Evolutionary conservation across 2,797 vertebrate species (phyloP), one percentile per base, ranked within the genome.

Genomic region (Chlorospingus semifuscus): DNA sequence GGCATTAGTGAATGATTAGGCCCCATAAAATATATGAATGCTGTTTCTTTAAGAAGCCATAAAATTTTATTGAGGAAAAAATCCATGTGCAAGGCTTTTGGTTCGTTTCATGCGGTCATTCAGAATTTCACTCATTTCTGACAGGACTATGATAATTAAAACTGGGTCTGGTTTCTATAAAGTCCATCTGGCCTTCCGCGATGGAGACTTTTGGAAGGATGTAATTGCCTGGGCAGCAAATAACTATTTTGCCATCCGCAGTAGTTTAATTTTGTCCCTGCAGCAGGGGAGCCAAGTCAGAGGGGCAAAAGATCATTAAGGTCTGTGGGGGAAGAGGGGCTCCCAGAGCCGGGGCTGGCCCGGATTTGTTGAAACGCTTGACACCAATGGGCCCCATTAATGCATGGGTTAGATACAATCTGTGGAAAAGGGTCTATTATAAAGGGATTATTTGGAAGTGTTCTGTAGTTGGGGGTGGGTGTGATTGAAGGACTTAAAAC

Each of bases 81-180:
- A 93, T 96, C 95, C 87, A 83, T 47, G 85, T 53, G 93, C 53
- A 79, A 85, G 95, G 95, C 75, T 85, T 88, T 93, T 32, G 92
- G 89, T 94, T 93, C 88, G 83, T 95, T 95, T 94, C 92, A 94
- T 93, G 94, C 93, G 85, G 95, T 92, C 96, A 93, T 92, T 97
- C 97, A 85, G 95, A 96, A 98, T 98, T 97, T 93, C 95, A 87
- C 96, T 95, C 94, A 68, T 94, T 95, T 95, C 96, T 98, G 98
- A 98, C 98, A 96, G 96, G 97, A 98, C 98, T 88, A 96, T 97
- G 97, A 97, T 98, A 98, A 98, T 98, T 98, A 98, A 98, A 98
- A 98, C 72, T 97, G 96, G 97, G 97, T 98, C 98, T 98, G 98
- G 97, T 98, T 98, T 98, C 98, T 96, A 97, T 97, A 98, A 98